These are phyloP conservation scores for Dissostichus mawsoni DNA, from an alignment of 2,113 vertebrate species.

Conservation along the genomic window DNA sequence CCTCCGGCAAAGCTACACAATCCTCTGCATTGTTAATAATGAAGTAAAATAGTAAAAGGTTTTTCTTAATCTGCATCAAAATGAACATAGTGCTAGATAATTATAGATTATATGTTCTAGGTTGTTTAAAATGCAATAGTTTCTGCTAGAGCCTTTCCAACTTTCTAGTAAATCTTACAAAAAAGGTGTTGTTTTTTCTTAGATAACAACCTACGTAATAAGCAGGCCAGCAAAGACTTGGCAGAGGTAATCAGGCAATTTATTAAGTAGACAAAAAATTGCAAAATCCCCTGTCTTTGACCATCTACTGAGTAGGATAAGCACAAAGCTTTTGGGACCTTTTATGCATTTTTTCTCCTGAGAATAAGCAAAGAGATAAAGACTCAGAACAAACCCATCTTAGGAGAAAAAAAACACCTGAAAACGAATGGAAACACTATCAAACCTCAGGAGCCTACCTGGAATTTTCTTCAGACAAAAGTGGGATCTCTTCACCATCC, in stretches of 20 bases:
- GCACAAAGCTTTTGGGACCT: background rate
- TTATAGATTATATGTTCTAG: background rate
- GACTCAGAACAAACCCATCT: background rate
- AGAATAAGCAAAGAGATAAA: slow-evolving; percentile 5
- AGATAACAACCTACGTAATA: background rate
- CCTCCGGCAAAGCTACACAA: background rate
- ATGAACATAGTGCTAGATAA: background rate
- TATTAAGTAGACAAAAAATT: background rate
- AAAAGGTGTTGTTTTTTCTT: background rate
- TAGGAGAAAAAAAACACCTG: background rate
- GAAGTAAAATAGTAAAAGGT: background rate
- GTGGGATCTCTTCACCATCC: slow-evolving; percentile 83
- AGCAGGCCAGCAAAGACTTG: background rate
- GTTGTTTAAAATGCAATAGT: background rate
- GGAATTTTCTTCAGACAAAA: slow-evolving; percentile 79
- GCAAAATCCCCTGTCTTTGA: background rate
- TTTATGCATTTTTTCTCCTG: background rate
- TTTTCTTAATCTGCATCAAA: background rate
- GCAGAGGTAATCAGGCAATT: background rate
- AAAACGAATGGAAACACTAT: background rate
- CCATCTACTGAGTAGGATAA: background rate
- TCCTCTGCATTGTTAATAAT: background rate
- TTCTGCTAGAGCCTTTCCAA: background rate
- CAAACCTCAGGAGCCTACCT: slow-evolving; percentile 79
- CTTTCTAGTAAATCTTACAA: background rate